Evolutionary conservation across 2,888 invertebrate species (phyloP), one percentile per base, ranked within the genome.

Genomic region (Antitype chi): DNA sequence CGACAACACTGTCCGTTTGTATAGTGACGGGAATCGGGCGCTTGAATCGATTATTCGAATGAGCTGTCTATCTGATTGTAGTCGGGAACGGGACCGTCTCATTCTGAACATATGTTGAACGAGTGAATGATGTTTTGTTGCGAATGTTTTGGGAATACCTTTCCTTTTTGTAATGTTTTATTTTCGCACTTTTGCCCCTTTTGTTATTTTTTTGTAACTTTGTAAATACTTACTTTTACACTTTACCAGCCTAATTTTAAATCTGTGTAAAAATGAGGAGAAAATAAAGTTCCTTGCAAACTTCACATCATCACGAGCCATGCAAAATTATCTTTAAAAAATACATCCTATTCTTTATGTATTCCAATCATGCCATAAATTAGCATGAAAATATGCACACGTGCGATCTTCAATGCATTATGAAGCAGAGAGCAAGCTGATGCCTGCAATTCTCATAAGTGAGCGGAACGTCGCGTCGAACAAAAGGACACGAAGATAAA

Each of bases 31-130:
- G 92, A 92, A 89, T 89, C 89, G 90, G 88, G 86, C 87, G 88
- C 85, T 91, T 88, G 90, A 91, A 94, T 94, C 93, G 94, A 94
- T 94, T 94, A 93, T 92, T 94, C 92, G 91, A 93, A 93, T 92
- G 93, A 93, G 92, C 91, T 93, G 90, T 91, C 91, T 90, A 93
- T 93, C 91, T 90, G 92, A 94, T 94, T 93, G 92, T 91, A 86
- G 89, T 89, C 90, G 89, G 88, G 92, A 88, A 89, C 86, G 89
- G 89, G 86, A 85, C 82, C 84, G 82, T 90, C 90, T 90, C 88
- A 86, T 89, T 90, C 88, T 85, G 81, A 86, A 86, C 85, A 80
- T 89, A 80, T 86, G 86, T 86, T 85, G 84, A 83, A 85, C 77
- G 85, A 86, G 70, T 89, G 88, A 89, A 84, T 81, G 85, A 87